Evolutionary conservation across 2,888 invertebrate genomes (phyloP).

Genomic region (Rhagophthalmus giganteus): DNA sequence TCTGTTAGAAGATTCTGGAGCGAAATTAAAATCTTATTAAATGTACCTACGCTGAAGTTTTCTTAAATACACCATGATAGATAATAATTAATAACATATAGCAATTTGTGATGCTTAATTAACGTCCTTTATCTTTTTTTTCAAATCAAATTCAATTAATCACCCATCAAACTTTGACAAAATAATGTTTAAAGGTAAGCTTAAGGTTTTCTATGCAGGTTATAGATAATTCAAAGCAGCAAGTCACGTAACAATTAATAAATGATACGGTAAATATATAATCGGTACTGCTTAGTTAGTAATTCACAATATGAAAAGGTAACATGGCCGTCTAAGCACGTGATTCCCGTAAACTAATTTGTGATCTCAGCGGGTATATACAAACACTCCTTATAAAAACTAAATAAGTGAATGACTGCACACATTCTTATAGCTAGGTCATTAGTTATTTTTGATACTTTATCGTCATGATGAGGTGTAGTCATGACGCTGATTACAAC

Average conservation of each 20-base stretch:
- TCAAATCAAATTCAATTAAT: slow-evolving; percentile 34
- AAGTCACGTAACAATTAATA: slow-evolving; percentile 48
- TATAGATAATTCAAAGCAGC: slow-evolving; percentile 34
- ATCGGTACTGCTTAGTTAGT: slow-evolving; percentile 33
- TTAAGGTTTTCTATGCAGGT: slow-evolving; percentile 37
- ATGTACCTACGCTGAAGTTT: no score
- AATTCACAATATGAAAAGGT: slow-evolving; percentile 20
- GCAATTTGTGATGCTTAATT: slow-evolving; percentile 1
- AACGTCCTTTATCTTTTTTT: not conserved
- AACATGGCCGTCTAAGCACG: slow-evolving; percentile 27
- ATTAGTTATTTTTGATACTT: slow-evolving; percentile 56
- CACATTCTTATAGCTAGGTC: slow-evolving; percentile 58
- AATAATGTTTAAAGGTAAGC: slow-evolving; percentile 37
- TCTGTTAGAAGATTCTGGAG: no score
- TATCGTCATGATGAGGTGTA: slow-evolving; percentile 54
- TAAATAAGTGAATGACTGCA: slow-evolving; percentile 65
- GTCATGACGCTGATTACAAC: slow-evolving; percentile 53
- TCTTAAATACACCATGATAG: no score
- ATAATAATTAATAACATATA: no score
- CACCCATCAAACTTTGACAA: slow-evolving; percentile 40
- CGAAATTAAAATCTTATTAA: no score
- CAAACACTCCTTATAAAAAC: slow-evolving; percentile 61
- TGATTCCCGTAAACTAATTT: slow-evolving; percentile 60
- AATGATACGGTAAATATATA: slow-evolving; percentile 49
- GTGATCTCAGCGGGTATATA: slow-evolving; percentile 65